phyloP scores from a whole-genome alignment of 2,888 invertebrate species.

The Aphodius granarius region DNA sequence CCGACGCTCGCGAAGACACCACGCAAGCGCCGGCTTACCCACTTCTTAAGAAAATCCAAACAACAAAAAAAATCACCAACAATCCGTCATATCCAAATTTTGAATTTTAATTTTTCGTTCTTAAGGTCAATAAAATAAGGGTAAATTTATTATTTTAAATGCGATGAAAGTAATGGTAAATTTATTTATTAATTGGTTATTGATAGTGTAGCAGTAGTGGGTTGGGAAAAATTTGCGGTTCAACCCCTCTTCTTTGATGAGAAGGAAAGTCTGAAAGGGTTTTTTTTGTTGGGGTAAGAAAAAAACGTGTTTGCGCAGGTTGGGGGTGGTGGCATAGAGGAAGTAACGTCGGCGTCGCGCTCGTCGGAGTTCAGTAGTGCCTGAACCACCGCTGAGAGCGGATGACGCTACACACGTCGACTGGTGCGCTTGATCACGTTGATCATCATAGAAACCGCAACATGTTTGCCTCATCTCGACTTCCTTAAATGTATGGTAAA shows the following conservation, averaged over 20 bases:
- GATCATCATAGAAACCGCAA: no score
- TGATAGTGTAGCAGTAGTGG: not conserved
- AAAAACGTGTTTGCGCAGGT: constrained; percentile 47
- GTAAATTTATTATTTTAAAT: constrained; percentile 4
- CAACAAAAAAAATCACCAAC: not conserved
- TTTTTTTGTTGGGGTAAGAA: constrained; percentile 50
- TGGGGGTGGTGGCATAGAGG: constrained; percentile 42
- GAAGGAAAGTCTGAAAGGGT: constrained; percentile 41
- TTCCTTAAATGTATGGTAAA: constrained; percentile 20
- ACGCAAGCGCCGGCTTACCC: constrained; percentile 44
- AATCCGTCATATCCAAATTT: not conserved
- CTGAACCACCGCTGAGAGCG: constrained; percentile 17
- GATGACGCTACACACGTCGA: constrained; percentile 4
- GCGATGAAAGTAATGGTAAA: not conserved
- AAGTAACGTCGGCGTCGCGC: constrained; percentile 14
- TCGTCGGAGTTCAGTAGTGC: constrained; percentile 25
- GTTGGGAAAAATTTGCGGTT: constrained; percentile 45
- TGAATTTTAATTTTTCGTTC: not conserved
- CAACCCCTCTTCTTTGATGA: not conserved
- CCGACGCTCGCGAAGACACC: constrained; percentile 33
- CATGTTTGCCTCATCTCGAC: constrained; percentile 5
- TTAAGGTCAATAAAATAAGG: constrained; percentile 6
- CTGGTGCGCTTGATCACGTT: not conserved
- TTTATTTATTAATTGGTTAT: not conserved
- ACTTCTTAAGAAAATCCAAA: constrained; percentile 26